A percentile compares a stretch with the other conserved stretches of the same genome.
Conservation (phyloP, 2,797 vertebrate genomes). For the Myotis myotis region DNA sequence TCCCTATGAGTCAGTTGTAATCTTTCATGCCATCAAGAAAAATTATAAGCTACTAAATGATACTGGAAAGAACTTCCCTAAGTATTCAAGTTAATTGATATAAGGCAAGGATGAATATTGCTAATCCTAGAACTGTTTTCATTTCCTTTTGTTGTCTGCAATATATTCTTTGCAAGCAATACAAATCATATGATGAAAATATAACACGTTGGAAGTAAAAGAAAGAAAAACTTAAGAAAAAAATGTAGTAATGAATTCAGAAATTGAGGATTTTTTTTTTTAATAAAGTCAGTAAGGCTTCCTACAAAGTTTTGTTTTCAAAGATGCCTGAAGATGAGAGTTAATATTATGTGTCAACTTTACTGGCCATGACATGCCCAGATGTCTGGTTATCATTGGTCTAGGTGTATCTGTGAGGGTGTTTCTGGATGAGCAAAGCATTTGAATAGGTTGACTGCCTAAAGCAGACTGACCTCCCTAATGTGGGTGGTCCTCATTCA, state of each 20-base stretch:
- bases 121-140: background rate
- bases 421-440: background rate
- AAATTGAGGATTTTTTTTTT: background rate
- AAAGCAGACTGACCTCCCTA: background rate
- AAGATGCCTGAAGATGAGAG: background rate
- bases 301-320: background rate
- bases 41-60: background rate
- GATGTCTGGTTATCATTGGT: background rate
- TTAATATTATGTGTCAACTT: background rate
- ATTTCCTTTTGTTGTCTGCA: background rate
- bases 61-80: background rate
- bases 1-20: background rate
- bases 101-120: background rate
- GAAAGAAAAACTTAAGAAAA: background rate
- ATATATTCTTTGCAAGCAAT: background rate
- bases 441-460: background rate
- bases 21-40: background rate
- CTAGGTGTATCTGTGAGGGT: background rate
- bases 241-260: background rate
- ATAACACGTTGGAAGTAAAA: background rate
- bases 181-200: background rate
- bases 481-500: background rate
- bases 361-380: background rate
- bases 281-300: background rate
- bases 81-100: background rate